A percentile compares a stretch with the other conserved stretches of the same genome.
These are phyloP conservation scores for Dromius quadrimaculatus DNA, from an alignment of 2,888 invertebrate species.

Conservation along the genomic window DNA sequence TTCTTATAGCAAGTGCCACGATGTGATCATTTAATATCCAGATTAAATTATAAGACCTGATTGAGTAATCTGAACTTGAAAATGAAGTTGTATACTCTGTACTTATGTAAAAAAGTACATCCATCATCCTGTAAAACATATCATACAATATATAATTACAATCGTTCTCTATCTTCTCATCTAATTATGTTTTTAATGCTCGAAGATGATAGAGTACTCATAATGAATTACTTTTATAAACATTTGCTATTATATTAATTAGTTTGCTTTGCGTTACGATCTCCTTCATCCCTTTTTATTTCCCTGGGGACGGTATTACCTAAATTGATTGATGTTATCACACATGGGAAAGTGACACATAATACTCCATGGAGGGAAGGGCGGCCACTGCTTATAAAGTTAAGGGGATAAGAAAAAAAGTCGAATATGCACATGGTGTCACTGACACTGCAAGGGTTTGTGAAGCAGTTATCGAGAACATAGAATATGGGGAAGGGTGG, in stretches of 20 bases:
- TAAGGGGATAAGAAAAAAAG: background rate
- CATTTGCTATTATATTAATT: conserved; percentile 24
- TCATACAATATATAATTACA: too few relatives aligned
- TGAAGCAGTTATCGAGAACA: conserved; percentile 12
- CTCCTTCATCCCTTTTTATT: background rate
- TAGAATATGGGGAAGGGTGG: background rate
- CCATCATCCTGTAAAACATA: too few relatives aligned
- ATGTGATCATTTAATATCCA: too few relatives aligned
- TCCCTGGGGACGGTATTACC: conserved; percentile 18
- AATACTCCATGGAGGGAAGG: background rate
- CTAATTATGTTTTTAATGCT: too few relatives aligned
- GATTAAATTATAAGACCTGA: too few relatives aligned
- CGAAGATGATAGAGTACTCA: too few relatives aligned
- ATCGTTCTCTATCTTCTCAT: too few relatives aligned
- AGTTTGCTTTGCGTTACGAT: conserved; percentile 19
- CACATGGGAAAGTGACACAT: background rate
- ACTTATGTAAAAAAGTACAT: too few relatives aligned
- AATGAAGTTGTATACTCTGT: too few relatives aligned
- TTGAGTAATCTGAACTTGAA: too few relatives aligned
- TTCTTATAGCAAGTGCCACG: too few relatives aligned
- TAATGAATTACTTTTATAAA: too few relatives aligned
- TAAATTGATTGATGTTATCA: conserved; percentile 21
- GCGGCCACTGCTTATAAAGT: background rate
- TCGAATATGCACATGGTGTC: conserved; percentile 7
- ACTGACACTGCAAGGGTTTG: conserved; percentile 7